A percentile compares a stretch with the other conserved stretches of the same genome.
These are phyloP conservation scores for Etheostoma perlongum DNA, from an alignment of 2,797 vertebrate genomes.

Conservation along the genomic window DNA sequence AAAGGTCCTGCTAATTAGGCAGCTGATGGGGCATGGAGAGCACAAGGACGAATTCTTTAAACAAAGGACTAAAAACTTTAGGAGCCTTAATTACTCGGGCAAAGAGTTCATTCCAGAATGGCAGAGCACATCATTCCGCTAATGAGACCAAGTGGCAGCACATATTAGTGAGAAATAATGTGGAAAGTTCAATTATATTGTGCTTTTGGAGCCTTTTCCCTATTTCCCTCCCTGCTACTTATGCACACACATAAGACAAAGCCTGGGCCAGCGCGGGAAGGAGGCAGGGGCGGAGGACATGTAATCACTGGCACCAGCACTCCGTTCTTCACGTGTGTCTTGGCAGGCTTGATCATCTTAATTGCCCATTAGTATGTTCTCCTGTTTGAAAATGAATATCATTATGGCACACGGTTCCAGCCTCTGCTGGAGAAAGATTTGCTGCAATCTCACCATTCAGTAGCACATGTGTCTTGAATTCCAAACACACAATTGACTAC, in stretches of 20 bases:
- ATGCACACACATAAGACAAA: slow-evolving; percentile 87
- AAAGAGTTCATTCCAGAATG: slow-evolving; percentile 99
- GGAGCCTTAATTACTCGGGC: slow-evolving; percentile 99
- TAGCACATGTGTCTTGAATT: slow-evolving; percentile 81
- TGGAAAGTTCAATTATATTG: slow-evolving; percentile 93
- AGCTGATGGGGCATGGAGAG: slow-evolving; percentile 99
- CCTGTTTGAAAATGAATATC: slow-evolving; percentile 91
- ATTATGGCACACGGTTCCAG: slow-evolving; percentile 84
- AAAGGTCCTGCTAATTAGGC: slow-evolving; percentile 99
- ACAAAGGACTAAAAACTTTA: slow-evolving; percentile 99
- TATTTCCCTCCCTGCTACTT: slow-evolving; percentile 81
- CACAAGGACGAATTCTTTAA: slow-evolving; percentile 99
- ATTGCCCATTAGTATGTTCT: slow-evolving; percentile 91
- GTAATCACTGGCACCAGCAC: slow-evolving; percentile 84
- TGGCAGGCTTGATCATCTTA: slow-evolving; percentile 91
- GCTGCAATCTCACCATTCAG: slow-evolving; percentile 82
- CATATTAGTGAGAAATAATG: slow-evolving; percentile 90
- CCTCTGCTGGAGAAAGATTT: slow-evolving; percentile 81
- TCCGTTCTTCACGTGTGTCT: slow-evolving; percentile 86
- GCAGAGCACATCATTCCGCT: slow-evolving; percentile 98
- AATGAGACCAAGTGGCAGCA: slow-evolving; percentile 95
- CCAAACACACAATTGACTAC: slow-evolving; percentile 79
- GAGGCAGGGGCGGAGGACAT: slow-evolving; percentile 80
- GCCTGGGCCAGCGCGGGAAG: slow-evolving; percentile 79
- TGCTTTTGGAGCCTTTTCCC: slow-evolving; percentile 86